Percentiles rank a stretch among this genome's conserved stretches.
Evolutionary conservation across 1,140 invertebrate genomes (phyloP).

Genomic region (Neuroterus valhalla): DNA sequence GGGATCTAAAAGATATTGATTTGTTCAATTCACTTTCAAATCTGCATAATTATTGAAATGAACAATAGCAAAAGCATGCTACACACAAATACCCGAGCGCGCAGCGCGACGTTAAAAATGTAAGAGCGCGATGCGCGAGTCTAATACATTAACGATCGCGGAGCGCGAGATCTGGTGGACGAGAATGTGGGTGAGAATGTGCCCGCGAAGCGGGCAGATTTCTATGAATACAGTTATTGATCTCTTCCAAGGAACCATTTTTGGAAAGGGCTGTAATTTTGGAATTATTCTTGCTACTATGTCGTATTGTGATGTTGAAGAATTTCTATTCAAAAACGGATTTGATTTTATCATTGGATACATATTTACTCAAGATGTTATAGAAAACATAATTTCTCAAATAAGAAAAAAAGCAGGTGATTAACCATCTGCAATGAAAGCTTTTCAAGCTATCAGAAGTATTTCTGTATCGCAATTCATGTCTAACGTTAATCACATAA

Average conservation of each 20-base stretch:
- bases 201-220: too few species aligned
- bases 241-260: slow-evolving; percentile 35
- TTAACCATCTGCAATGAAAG: slow-evolving; percentile 15
- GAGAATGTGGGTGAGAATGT: too few species aligned
- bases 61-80: too few species aligned
- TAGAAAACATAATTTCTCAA: too few species aligned
- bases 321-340: slow-evolving; percentile 35
- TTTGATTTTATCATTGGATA: slow-evolving; percentile 39
- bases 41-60: too few species aligned
- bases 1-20: too few species aligned
- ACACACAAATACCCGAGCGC: too few species aligned
- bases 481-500: slow-evolving; percentile 24
- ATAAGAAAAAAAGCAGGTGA: slow-evolving; percentile 17
- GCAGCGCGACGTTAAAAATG: too few species aligned
- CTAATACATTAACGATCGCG: too few species aligned
- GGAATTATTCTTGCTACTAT: slow-evolving; percentile 24
- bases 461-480: slow-evolving; percentile 35
- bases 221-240: slow-evolving; percentile 35
- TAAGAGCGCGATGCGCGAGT: too few species aligned
- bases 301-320: slow-evolving; percentile 32
- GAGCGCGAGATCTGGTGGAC: too few species aligned
- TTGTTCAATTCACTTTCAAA: too few species aligned
- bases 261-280: slow-evolving; percentile 35
- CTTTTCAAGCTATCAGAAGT: background rate
- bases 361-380: slow-evolving; percentile 39